These are phyloP conservation scores for Phrynocephalus forsythii DNA, from an alignment of 2,797 vertebrate genomes.

Conservation along the genomic window DNA sequence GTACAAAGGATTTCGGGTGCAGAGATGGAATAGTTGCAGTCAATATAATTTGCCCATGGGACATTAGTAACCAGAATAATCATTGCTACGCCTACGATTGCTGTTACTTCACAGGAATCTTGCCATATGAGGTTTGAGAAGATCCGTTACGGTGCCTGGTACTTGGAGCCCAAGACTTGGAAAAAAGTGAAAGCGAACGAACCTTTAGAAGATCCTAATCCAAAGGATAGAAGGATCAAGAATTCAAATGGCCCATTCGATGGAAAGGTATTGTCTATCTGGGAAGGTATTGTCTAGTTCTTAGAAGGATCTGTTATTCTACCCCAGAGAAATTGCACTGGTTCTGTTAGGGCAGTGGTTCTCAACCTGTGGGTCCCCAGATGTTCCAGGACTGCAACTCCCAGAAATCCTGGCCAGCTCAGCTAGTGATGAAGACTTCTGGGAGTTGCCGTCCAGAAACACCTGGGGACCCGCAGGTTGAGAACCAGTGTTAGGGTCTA, in stretches of 20 bases:
- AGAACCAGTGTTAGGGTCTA: too few species aligned
- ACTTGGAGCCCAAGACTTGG: conserved; percentile 73
- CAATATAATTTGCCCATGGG: not conserved
- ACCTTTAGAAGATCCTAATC: conserved; percentile 61
- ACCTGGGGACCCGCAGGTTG: too few species aligned
- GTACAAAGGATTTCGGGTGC: not conserved
- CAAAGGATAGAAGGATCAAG: conserved; percentile 9
- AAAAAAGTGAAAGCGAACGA: conserved; percentile 68
- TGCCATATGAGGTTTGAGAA: conserved; percentile 52
- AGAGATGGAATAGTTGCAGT: not conserved
- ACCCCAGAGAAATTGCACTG: not conserved
- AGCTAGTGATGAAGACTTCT: too few species aligned
- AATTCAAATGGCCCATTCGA: conserved; percentile 36
- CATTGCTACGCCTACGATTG: not conserved
- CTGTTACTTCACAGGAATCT: conserved; percentile 50
- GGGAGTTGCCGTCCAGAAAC: too few species aligned
- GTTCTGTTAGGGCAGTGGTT: too few species aligned
- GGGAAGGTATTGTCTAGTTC: conserved; percentile 55
- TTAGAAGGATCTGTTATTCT: not conserved
- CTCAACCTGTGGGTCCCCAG: too few species aligned
- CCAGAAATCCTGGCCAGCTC: too few species aligned
- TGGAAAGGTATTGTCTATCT: conserved; percentile 59
- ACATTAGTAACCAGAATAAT: not conserved
- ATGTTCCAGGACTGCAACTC: too few species aligned
- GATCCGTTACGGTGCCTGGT: conserved; percentile 72